Evolutionary conservation across 2,797 vertebrate genomes (phyloP).

Genomic region (Thamnophis elegans): DNA sequence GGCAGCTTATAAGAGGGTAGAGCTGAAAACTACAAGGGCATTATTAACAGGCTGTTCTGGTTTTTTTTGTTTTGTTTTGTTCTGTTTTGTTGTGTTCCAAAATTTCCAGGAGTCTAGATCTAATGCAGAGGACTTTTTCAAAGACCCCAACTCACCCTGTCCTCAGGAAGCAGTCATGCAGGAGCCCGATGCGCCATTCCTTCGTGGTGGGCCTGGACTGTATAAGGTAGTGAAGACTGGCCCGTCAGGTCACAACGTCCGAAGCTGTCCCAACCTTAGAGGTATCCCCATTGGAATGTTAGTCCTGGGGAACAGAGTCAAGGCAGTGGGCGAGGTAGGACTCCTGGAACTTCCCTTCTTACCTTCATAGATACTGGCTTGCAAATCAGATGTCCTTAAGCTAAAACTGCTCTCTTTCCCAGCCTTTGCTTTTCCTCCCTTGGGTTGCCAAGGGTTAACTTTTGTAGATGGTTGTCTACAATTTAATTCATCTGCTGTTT

Average conservation of each 20-base stretch:
- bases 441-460: constrained; percentile 52
- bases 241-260: constrained; percentile 99
- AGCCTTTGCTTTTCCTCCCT: constrained; percentile 65
- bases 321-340: constrained; percentile 99
- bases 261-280: constrained; percentile 99
- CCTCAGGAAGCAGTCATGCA: constrained; percentile 89
- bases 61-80: constrained; percentile 55
- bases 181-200: constrained; percentile 85
- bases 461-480: constrained; percentile 37
- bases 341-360: constrained; percentile 87
- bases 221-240: constrained; percentile 99
- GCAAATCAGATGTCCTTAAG: constrained; percentile 61
- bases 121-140: constrained; percentile 92
- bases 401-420: constrained; percentile 65
- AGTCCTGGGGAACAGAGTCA: constrained; percentile 99
- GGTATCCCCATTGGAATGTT: constrained; percentile 99
- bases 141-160: constrained; percentile 92
- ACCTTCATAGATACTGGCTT: constrained; percentile 76
- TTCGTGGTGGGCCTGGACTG: constrained; percentile 94
- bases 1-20: constrained; percentile 36
- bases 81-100: constrained; percentile 51
- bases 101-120: constrained; percentile 93
- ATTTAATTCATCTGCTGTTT: constrained; percentile 32
- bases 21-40: constrained; percentile 32
- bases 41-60: constrained; percentile 64